These are phyloP conservation scores for Batillaria attramentaria DNA, from an alignment of 1,140 invertebrate genomes.

Conservation along the genomic window DNA sequence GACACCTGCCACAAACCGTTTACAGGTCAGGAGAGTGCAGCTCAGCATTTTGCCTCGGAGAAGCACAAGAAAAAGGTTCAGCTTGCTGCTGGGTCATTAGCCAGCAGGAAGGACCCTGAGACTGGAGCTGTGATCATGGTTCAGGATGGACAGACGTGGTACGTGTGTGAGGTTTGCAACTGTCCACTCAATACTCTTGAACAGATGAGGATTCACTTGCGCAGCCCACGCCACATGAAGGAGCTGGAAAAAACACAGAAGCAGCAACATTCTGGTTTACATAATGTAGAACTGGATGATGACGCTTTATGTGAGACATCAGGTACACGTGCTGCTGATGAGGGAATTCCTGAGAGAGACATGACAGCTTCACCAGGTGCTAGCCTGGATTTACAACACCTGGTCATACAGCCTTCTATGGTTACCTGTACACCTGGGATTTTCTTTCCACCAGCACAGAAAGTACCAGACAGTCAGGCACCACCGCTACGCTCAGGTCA, in stretches of 20 bases:
- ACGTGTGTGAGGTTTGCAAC: slow-evolving; percentile 55
- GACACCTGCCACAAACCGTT: slow-evolving; percentile 54
- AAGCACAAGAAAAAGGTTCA: slow-evolving; percentile 51
- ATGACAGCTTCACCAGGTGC: too few species aligned
- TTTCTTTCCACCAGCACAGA: too few species aligned
- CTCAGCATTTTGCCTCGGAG: slow-evolving; percentile 53
- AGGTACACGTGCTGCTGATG: too few species aligned
- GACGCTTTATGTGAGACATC: too few species aligned
- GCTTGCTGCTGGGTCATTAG: not conserved
- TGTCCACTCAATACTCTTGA: slow-evolving; percentile 52
- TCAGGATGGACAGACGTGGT: slow-evolving; percentile 48
- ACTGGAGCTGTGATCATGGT: slow-evolving; percentile 10
- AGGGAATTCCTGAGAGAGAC: too few species aligned
- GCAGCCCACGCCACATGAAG: slow-evolving; percentile 49
- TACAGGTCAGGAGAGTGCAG: slow-evolving; percentile 56
- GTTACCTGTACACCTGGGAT: too few species aligned
- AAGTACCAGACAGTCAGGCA: too few species aligned
- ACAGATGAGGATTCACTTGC: slow-evolving; percentile 51
- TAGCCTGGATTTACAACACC: too few species aligned
- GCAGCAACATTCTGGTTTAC: too few species aligned
- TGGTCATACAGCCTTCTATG: too few species aligned
- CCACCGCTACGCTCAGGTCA: too few species aligned
- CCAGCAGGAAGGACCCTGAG: not conserved
- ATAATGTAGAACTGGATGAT: too few species aligned
- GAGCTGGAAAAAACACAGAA: slow-evolving; percentile 28